phyloP scores from a whole-genome alignment of 2,113 vertebrate genomes.

The Datnioides undecimradiatus region DNA sequence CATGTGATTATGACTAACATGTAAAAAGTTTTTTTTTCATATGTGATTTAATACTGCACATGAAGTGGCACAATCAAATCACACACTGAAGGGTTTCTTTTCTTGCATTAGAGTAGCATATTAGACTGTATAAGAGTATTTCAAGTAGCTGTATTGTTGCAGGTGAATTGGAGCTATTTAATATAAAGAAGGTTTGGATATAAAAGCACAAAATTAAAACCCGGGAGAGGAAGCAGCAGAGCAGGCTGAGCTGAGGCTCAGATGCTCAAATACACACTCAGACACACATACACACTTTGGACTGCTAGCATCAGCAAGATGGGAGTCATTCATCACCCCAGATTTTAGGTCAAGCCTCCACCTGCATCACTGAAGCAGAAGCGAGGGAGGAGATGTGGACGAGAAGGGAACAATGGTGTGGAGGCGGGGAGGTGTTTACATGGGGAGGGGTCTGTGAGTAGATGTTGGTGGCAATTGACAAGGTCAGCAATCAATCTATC shows the following conservation, averaged over 20 bases:
- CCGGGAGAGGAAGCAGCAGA: conserved; percentile 3
- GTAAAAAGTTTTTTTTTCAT: too few species aligned
- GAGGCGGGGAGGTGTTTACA: conserved; percentile 38
- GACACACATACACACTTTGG: conserved; percentile 25
- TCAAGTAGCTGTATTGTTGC: not conserved
- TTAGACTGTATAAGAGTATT: too few species aligned
- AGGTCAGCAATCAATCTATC: conserved; percentile 56
- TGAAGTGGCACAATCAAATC: too few species aligned
- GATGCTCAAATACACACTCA: conserved; percentile 12
- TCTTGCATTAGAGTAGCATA: too few species aligned
- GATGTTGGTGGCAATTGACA: conserved; percentile 20
- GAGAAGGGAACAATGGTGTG: conserved; percentile 13
- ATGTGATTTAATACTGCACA: not conserved
- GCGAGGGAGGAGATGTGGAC: conserved; percentile 20
- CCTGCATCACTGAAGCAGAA: conserved; percentile 71
- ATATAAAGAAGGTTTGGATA: not conserved
- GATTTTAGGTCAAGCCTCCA: conserved; percentile 80
- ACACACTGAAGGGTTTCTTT: too few species aligned
- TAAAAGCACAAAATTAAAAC: not conserved
- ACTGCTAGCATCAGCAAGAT: conserved; percentile 67
- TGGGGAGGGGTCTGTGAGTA: not conserved
- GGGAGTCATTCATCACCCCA: conserved; percentile 80
- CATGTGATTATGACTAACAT: too few species aligned
- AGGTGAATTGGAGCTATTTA: not conserved
- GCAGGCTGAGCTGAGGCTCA: conserved; percentile 6